Percentiles rank a stretch among this genome's conserved stretches.
Conservation (phyloP, 1,140 invertebrate species). For the Trichonephila clavipes region DNA sequence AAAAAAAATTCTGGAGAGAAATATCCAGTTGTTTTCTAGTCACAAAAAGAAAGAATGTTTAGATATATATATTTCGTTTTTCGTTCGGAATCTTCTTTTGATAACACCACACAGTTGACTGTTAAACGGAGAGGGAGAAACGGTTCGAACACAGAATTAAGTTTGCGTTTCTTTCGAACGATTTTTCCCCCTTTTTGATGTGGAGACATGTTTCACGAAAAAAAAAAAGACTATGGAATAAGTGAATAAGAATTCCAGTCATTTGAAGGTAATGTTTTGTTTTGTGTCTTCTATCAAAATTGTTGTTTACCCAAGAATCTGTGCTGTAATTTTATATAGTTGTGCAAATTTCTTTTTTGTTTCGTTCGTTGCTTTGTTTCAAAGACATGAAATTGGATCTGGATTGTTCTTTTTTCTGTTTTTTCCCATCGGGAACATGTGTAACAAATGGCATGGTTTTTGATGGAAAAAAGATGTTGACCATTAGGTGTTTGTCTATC, state of each 20-base stretch:
- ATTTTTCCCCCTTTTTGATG: neutral
- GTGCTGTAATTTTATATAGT: constrained; percentile 12
- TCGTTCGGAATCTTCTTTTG: constrained; percentile 34
- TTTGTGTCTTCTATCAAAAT: neutral
- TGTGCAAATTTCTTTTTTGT: neutral
- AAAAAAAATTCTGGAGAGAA: neutral
- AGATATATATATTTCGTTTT: constrained; percentile 9
- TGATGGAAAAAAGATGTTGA: neutral
- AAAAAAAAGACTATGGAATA: neutral
- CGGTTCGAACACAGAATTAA: constrained; percentile 51
- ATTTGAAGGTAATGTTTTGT: constrained; percentile 4
- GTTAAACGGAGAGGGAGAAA: constrained; percentile 1
- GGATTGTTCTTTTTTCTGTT: neutral
- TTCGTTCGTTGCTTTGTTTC: neutral
- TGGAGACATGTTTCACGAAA: constrained; percentile 1
- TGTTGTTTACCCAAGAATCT: neutral
- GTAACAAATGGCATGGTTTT: neutral
- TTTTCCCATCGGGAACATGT: neutral
- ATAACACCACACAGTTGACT: constrained; percentile 52
- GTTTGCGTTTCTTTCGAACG: constrained; percentile 34
- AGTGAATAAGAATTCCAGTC: constrained; percentile 25
- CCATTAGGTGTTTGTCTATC: neutral
- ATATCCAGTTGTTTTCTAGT: neutral
- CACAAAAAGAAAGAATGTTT: neutral
- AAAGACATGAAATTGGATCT: neutral